Evolutionary conservation across 2,888 invertebrate genomes (phyloP), one percentile per base, ranked within the genome.

Genomic region (Thysanoteuthis rhombus): DNA sequence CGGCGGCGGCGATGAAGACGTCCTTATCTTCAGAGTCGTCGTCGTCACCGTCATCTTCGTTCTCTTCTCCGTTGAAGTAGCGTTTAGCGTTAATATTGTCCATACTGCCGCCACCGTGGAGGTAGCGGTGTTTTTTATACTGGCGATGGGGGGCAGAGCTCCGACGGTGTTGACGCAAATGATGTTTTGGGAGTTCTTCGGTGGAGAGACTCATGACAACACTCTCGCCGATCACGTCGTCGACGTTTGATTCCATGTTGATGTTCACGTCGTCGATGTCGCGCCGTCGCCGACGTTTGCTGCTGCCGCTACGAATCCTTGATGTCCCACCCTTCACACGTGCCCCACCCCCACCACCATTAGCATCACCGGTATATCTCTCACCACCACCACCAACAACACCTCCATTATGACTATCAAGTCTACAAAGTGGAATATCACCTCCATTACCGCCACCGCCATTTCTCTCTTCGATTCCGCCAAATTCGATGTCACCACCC

Each of bases 231-330:
- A 75, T 19, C n/a, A 36, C 42, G 92, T 92, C 45, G 92, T 90
- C 90, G 42, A 90, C 32, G 36, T 39, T 42, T 3, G 40, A 92
- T 40, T 92, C 92, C 42, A 92, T 92, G 40, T 45, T 45, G n/a
- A 45, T n/a, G 32, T 42, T 92, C 32, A 32, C 16, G 22, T 5
- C 45, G 42, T 92, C 92, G 16, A 12, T 10, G 16, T 10, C n/a
- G 1, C 32, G 28, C 19, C 42, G 36, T 92, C 45, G 45, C 92
- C 45, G 91, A 28, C 91, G 92, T 28, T 93, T 75, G 90, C 93
- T 92, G 94, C 93, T 90, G 93, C 93, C n/a, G 93, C 93, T 58
- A 58, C 94, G 89, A 47, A 93, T 75, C 93, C 94, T 58, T 38
- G 47, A 89, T 47, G 92, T 4, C 40, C 75, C n/a, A 42, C 91